Evolutionary conservation across 2,113 vertebrate species (phyloP), one percentile per base, ranked within the genome.

Genomic region (Gymnocephalus cernua): DNA sequence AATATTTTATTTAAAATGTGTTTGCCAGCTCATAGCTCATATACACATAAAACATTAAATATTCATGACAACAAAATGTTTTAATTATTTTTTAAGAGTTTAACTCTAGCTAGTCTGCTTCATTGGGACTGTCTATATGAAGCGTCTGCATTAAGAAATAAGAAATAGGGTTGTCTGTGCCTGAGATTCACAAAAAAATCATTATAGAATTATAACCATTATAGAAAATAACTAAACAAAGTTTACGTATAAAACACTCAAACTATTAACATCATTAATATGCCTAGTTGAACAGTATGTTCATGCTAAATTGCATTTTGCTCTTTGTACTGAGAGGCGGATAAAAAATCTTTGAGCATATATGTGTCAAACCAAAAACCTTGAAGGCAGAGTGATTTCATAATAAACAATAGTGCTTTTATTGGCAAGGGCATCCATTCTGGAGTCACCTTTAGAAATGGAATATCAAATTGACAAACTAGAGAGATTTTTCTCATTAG

Each of bases 401-500:
- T 68, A 61, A 66, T 76, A 69, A 85, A 85, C 80, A 82, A 58
- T 74, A 54, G 32, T 29, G 44, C 61, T 68, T 85, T 88, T 88
- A 85, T 82, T 85, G 83, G 76, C 83, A 87, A 92, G 92, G 91
- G 92, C 88, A 68, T 89, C 77, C 71, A 84, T 88, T 89, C 57
- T 74, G 35, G 58, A 92, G 88, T 90, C 82, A 90, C 91, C 89
- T 92, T 89, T 76, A 78, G 79, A 89, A 86, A 92, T 62, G 79
- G 75, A 86, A 91, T 85, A 88, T 89, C 88, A 91, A 89, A 90
- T 83, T 89, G 83, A 93, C 87, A 91, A 90, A 92, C 89, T 88
- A 38, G 66, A 89, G 87, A 91, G 86, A 91, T 90, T 87, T 90
- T 92, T 91, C 91, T 90, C 90, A 92, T 93, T 93, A 94, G 92